Evolutionary conservation across 2,113 vertebrate species (phyloP).

Genomic region (Urocynchramus pylzowi): DNA sequence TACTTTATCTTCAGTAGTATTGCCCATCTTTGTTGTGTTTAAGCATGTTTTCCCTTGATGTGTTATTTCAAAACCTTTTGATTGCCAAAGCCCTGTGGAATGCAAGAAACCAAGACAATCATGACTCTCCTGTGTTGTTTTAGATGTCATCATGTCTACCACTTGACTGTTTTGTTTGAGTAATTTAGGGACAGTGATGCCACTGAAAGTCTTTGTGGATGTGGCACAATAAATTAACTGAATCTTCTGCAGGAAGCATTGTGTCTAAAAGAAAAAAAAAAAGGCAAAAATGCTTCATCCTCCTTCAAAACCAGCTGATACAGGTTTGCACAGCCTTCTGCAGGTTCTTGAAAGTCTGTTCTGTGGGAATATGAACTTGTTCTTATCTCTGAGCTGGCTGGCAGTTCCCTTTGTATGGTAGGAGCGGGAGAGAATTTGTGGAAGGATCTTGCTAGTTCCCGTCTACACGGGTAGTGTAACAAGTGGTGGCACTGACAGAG

Average conservation of each 20-base stretch:
- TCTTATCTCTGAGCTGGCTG: background rate
- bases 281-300: background rate
- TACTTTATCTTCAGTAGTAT: background rate
- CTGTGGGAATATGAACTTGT: background rate
- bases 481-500: background rate
- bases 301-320: background rate
- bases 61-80: background rate
- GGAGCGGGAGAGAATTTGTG: background rate
- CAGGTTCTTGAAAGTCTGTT: background rate
- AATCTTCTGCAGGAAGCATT: background rate
- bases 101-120: background rate
- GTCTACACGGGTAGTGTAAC: accelerated
- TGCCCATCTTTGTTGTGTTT: background rate
- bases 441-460: background rate
- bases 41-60: background rate
- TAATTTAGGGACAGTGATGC: background rate
- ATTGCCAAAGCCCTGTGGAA: background rate
- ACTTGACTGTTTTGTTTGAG: background rate
- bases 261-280: background rate
- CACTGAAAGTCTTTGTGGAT: background rate
- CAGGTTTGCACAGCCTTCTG: background rate
- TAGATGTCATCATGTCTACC: background rate
- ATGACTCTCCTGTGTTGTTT: background rate
- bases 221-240: background rate
- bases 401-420: background rate